Evolutionary conservation across 2,113 vertebrate species (phyloP), one percentile per base, ranked within the genome.

Genomic region (Tauraco erythrolophus): DNA sequence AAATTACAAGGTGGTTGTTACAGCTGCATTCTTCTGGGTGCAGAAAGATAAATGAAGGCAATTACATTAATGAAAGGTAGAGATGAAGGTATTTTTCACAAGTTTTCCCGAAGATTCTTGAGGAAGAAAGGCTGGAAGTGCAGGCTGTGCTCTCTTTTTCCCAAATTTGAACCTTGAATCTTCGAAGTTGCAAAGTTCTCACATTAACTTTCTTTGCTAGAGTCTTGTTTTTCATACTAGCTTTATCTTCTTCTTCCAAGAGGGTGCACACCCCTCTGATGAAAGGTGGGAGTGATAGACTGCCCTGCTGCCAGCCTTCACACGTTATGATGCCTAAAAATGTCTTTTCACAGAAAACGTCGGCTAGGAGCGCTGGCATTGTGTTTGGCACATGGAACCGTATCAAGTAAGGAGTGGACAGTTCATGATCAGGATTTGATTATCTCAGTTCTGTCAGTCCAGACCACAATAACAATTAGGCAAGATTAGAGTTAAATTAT

Each of bases 271-370:
- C 84, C 53, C 77, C 53, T 87, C 89, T 96, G 84, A 94, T 84
- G 65, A 88, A 81, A 94, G 86, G 86, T 91, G 54, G 65, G 95
- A 95, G 96, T 93, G 94, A 94, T 88, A 97, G 96, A 93, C 95
- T 94, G 80, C n/a, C 89, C 86, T 92, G 89, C 91, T 97, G 92
- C 77, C 91, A 95, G 87, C 77, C 86, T 95, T 97, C 86, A 85
- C 83, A 95, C 65, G 27, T 84, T 89, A 83, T 84, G 77, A 87
- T 91, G 39, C 86, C 80, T 94, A 91, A 97, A 97, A 94, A 84
- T 79, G 80, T 88, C 76, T 94, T 91, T 84, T 92, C 65, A 71
- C 28, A 24, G 91, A 94, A 95, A 89, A 92, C 75, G 74, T 91
- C 89, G 91, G 68, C 70, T 77, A 92, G 72, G 27, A 95, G 43